phyloP scores from a whole-genome alignment of 1,140 invertebrate species.

The Neoseiulus cucumeris region DNA sequence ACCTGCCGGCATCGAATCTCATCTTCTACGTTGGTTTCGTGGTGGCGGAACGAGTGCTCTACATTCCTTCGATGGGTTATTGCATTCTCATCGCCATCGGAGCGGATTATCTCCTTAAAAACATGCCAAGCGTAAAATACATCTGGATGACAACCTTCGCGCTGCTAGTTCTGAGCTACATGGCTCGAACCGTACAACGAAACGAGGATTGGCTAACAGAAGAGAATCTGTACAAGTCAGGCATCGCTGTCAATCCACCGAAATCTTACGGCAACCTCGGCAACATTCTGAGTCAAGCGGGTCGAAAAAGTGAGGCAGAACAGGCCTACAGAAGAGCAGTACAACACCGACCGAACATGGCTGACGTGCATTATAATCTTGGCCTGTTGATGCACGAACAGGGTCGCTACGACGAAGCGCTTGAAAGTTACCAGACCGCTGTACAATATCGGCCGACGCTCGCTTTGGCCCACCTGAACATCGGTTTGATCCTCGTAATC shows the following conservation, averaged over 20 bases:
- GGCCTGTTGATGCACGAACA: constrained; percentile 78
- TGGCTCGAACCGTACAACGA: constrained; percentile 50
- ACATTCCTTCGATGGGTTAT: constrained; percentile 84
- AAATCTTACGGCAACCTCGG: constrained; percentile 89
- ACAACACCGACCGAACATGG: constrained; percentile 73
- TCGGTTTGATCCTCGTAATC: constrained; percentile 63
- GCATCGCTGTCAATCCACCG: constrained; percentile 78
- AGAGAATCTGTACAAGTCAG: constrained; percentile 74
- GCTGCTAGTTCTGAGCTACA: constrained; percentile 40
- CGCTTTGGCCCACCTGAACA: constrained; percentile 81
- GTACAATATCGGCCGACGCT: constrained; percentile 81
- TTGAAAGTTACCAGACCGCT: constrained; percentile 72
- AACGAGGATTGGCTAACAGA: constrained; percentile 82
- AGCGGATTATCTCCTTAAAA: constrained; percentile 16
- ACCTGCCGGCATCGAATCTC: constrained; percentile 75
- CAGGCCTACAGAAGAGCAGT: constrained; percentile 64
- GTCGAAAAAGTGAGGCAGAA: constrained; percentile 61
- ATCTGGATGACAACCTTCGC: constrained; percentile 30
- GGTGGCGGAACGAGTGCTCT: constrained; percentile 80
- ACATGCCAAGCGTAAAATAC: constrained; percentile 8
- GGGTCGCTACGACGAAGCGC: constrained; percentile 63
- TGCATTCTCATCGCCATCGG: constrained; percentile 65
- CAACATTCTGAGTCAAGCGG: constrained; percentile 66
- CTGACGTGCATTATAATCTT: constrained; percentile 86
- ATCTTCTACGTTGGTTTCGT: constrained; percentile 89